A percentile compares a stretch with the other conserved stretches of the same genome.
phyloP scores from a whole-genome alignment of 2,797 vertebrate species.

The Halcyon chelicuti region DNA sequence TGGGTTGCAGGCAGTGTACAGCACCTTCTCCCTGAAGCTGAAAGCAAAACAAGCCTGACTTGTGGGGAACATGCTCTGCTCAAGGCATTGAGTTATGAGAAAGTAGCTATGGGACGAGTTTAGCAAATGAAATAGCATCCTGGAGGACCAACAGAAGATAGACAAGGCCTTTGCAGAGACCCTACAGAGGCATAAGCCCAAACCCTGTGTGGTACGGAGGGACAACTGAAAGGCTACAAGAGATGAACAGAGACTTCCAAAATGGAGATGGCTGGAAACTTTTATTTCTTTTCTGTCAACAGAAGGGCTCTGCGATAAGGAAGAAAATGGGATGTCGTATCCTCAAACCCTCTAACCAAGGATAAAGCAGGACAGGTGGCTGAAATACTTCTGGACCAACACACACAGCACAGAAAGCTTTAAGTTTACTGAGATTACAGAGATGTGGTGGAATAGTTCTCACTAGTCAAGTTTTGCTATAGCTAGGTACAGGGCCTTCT shows the following conservation, averaged over 20 bases:
- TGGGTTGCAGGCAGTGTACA: background rate
- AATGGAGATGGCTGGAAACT: background rate
- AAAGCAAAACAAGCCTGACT: background rate
- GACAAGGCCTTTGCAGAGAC: background rate
- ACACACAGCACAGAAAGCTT: background rate
- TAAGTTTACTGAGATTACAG: background rate
- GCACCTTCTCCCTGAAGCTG: background rate
- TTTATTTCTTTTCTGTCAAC: background rate
- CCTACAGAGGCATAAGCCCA: background rate
- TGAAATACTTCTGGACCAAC: background rate
- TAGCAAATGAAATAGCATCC: background rate
- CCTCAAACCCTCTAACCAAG: background rate
- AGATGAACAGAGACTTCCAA: background rate
- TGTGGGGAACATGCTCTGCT: background rate
- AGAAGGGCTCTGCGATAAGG: background rate
- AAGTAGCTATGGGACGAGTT: background rate
- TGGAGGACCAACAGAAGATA: background rate
- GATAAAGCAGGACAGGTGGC: background rate
- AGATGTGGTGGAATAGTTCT: background rate
- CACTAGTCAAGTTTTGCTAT: fast-evolving
- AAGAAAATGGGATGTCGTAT: background rate
- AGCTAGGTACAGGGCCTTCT: background rate
- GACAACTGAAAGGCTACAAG: background rate
- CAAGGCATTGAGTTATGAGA: background rate
- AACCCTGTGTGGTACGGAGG: background rate